Evolutionary conservation across 2,888 invertebrate genomes (phyloP).

Genomic region (Andrena marginata): DNA sequence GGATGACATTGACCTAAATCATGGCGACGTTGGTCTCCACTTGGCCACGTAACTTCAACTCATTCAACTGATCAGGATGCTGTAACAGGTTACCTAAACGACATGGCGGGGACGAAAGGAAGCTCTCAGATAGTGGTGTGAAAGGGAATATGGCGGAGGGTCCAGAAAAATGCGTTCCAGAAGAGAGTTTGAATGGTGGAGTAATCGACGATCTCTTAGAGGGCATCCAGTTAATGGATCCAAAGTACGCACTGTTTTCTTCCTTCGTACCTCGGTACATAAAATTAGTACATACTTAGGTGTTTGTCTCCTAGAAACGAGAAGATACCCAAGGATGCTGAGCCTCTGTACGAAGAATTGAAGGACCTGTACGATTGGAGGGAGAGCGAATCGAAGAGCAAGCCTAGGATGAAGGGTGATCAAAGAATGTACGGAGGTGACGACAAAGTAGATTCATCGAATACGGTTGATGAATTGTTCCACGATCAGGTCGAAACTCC

Average conservation of each 20-base stretch:
- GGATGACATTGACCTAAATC: conserved; percentile 30
- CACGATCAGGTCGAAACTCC: conserved; percentile 13
- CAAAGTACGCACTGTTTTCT: conserved; percentile 18
- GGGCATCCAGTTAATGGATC: conserved; percentile 41
- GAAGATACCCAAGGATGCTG: conserved; percentile 6
- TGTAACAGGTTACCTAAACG: conserved; percentile 34
- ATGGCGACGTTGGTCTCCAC: neutral
- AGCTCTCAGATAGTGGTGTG: neutral
- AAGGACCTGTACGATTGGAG: conserved; percentile 66
- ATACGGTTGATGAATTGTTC: neutral
- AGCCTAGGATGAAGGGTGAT: conserved; percentile 63
- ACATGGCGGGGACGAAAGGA: neutral
- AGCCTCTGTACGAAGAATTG: conserved; percentile 63
- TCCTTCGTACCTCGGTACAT: no score
- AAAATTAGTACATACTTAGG: neutral
- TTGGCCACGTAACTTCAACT: neutral
- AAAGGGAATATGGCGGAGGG: neutral
- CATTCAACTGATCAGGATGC: neutral
- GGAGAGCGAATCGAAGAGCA: conserved; percentile 50
- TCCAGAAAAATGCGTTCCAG: conserved; percentile 46
- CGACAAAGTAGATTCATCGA: conserved; percentile 37
- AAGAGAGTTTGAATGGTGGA: conserved; percentile 25
- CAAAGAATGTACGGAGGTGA: conserved; percentile 55
- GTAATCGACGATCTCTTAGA: conserved; percentile 47
- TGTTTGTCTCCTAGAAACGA: conserved; percentile 4